phyloP scores from a whole-genome alignment of 2,888 invertebrate species.

The Julus scanicus region DNA sequence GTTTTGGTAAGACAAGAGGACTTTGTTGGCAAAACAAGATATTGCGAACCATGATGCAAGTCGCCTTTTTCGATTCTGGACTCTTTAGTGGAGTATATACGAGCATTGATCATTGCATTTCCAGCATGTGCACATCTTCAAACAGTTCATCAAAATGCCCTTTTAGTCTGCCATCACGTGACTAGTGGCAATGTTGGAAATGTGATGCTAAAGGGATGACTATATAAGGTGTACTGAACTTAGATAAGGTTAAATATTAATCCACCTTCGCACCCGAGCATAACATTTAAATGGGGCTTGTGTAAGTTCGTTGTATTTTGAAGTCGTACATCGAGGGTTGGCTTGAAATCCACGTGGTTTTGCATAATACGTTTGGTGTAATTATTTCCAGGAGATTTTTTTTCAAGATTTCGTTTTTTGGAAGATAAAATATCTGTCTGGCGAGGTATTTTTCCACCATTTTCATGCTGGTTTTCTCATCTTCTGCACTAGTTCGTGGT shows the following conservation, averaged over 20 bases:
- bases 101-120: no score
- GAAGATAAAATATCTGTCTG: constrained; percentile 51
- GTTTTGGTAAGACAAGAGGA: no score
- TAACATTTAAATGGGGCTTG: background rate
- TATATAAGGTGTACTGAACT: no score
- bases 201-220: no score
- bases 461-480: constrained; percentile 49
- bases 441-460: constrained; percentile 30
- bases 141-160: no score
- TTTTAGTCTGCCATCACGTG: no score
- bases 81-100: no score
- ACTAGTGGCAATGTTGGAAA: no score
- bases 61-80: background rate
- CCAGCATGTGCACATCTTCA: no score
- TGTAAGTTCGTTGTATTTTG: no score
- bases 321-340: background rate
- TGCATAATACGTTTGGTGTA: constrained; percentile 25
- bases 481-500: constrained; percentile 38
- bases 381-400: constrained; percentile 31
- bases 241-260: background rate
- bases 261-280: background rate
- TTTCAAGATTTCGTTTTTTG: background rate
- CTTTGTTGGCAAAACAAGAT: no score
- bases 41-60: background rate
- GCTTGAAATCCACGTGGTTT: background rate